Evolutionary conservation across 2,113 vertebrate species (phyloP), one percentile per base, ranked within the genome.

Genomic region (Eupsittula cactorum): DNA sequence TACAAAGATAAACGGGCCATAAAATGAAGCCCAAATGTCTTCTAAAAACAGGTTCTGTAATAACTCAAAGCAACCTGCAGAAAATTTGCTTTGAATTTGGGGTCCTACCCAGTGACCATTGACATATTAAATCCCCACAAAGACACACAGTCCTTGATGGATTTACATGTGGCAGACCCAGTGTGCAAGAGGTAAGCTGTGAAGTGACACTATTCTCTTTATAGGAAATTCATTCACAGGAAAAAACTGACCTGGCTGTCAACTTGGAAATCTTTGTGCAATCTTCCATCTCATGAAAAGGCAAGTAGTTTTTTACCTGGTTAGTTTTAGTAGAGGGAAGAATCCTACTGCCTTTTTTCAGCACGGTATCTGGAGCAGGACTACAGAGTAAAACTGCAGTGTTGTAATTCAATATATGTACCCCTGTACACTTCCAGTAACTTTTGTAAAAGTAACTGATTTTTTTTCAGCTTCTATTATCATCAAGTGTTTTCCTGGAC

Each of bases 341-440:
- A 86, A 63, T 69, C 2, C 7, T 55, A 13, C 17, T 63, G 29
- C 16, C 23, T 65, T 81, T 80, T 71, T 16, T 44, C 4, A 24
- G 13, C 31, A 71, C 0, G 0, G 10, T 67, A 24, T 39, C n/a
- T 78, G 25, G 33, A 75, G 62, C 6, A 85, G 11, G 14, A 73
- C 28, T 69, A 55, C 16, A 46, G 9, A 1, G 10, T 29, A 49
- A 73, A 81, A 74, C 5, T 50, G 50, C 41, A 75, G 2, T 18
- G 13, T 52, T 79, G 16, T 11, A 52, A 55, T 42, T 69, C 46
- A 23, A 52, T 31, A 16, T 4, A 31, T 5, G 25, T 41, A 63
- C 3, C 3, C 16, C 33, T 41, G 16, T 47, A 28, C 6, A 46
- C 13, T 52, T 73, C 21, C 28, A 73, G 11, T 46, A 68, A 55